Evolutionary conservation across 2,888 invertebrate species (phyloP).

Genomic region (Spodoptera exigua): DNA sequence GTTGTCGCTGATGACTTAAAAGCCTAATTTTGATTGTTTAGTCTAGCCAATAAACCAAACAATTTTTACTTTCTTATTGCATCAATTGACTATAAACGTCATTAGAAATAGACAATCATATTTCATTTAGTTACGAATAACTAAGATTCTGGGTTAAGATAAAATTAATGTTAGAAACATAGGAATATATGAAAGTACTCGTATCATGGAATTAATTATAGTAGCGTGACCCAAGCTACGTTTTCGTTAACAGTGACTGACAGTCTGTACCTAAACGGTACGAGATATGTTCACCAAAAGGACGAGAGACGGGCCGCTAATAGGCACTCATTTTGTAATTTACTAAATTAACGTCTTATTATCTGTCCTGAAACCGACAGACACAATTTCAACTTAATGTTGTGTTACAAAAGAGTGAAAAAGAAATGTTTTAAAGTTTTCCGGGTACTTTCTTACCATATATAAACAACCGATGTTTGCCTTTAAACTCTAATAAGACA

Average conservation of each 20-base stretch:
- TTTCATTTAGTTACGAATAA: slow-evolving; percentile 10
- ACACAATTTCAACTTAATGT: slow-evolving; percentile 2
- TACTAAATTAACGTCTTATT: slow-evolving; percentile 10
- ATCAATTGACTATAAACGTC: too few species aligned
- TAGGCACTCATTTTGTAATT: slow-evolving; percentile 16
- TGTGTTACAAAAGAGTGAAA: too few species aligned
- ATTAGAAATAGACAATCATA: slow-evolving; percentile 4
- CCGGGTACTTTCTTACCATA: too few species aligned
- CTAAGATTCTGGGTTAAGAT: slow-evolving; percentile 27
- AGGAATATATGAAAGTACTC: slow-evolving; percentile 22
- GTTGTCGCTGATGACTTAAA: too few species aligned
- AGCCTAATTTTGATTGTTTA: too few species aligned
- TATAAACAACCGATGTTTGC: too few species aligned
- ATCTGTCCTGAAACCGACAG: slow-evolving; percentile 3
- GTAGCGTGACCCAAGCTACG: slow-evolving; percentile 36
- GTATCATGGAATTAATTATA: slow-evolving; percentile 41
- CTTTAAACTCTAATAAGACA: too few species aligned
- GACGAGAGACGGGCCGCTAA: slow-evolving; percentile 10
- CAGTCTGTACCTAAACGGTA: slow-evolving; percentile 25
- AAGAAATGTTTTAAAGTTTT: too few species aligned
- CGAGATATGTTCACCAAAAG: slow-evolving; percentile 13
- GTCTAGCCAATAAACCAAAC: too few species aligned
- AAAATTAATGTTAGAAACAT: slow-evolving; percentile 21
- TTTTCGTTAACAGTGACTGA: slow-evolving; percentile 27
- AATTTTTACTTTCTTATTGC: too few species aligned